Conservation (phyloP, 1,140 invertebrate genomes). For the Aporrectodea caliginosa region DNA sequence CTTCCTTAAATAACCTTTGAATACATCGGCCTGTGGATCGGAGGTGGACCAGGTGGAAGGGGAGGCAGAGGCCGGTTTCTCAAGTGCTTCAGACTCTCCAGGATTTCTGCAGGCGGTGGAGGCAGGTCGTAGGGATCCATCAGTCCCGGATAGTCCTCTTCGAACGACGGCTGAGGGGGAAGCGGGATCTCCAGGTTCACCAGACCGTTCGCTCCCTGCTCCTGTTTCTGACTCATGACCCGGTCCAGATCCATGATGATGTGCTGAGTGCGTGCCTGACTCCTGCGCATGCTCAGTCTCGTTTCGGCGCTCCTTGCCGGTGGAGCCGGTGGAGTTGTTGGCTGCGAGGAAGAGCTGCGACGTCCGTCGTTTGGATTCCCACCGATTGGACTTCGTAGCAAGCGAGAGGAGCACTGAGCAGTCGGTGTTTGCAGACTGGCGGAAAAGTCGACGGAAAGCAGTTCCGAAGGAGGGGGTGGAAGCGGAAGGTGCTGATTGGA, state of each 20-base stretch:
- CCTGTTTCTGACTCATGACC: background rate
- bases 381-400: too few species aligned
- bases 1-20: too few species aligned
- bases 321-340: background rate
- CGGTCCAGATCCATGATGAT: background rate
- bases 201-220: background rate
- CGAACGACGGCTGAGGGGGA: background rate
- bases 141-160: too few species aligned
- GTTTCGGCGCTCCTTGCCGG: background rate
- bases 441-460: background rate
- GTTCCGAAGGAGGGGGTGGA: background rate
- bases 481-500: background rate
- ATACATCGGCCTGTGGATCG: background rate
- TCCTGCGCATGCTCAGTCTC: background rate
- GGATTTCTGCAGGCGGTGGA: background rate
- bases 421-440: background rate
- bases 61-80: background rate
- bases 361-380: too few species aligned
- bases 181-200: background rate
- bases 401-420: background rate
- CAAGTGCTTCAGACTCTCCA: background rate
- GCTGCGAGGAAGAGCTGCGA: too few species aligned
- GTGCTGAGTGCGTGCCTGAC: background rate
- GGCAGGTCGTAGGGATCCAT: too few species aligned
- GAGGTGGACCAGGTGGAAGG: background rate